Evolutionary conservation across 2,888 invertebrate genomes (phyloP), one percentile per base, ranked within the genome.

Genomic region (Lordiphosa fenestrarum): DNA sequence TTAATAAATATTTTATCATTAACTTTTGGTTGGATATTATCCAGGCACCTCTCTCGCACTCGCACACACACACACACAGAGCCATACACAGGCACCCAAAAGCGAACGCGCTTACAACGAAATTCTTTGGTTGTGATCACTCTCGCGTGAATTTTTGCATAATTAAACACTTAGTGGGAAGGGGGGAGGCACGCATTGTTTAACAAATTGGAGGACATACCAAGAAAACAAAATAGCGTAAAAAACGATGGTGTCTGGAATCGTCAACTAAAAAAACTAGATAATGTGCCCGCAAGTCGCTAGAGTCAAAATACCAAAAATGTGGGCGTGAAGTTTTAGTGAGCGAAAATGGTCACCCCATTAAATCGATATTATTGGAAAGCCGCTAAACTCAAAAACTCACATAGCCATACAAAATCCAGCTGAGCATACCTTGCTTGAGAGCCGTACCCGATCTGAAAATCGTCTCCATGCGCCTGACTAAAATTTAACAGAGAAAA

Each of bases 161-260:
- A 46, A n/a, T 55, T 59, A 10, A 33, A 15, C 13, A 53, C 19
- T 4, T 15, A n/a, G 10, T 15, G n/a, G 10, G 3, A 4, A n/a
- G 38, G n/a, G 15, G 6, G 23, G 15, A 19, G 21, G n/a, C 6
- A 25, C 10, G 23, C 15, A 37, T 25, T 30, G 12, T 25, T 30
- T 63, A 35, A 25, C 53, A 25, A 9, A 7, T 6, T 33, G 38
- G 19, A 13, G 42, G 49, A 77, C 76, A 61, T 77, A 77, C 76
- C 76, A 76, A 83, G 71, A 58, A 72, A 76, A 80, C 81, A 77
- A 81, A 77, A 80, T 73, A 77, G 84, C 81, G 81, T 83, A 82
- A 83, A 74, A 77, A 82, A 55, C 49, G 78, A 63, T 75, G 30
- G 63, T 66, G 82, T 73, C 74, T 81, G 73, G 64, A 71, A 75